Base-by-base conservation (phyloP, 2,797 vertebrate species). In the Lithobates pipiens region DNA sequence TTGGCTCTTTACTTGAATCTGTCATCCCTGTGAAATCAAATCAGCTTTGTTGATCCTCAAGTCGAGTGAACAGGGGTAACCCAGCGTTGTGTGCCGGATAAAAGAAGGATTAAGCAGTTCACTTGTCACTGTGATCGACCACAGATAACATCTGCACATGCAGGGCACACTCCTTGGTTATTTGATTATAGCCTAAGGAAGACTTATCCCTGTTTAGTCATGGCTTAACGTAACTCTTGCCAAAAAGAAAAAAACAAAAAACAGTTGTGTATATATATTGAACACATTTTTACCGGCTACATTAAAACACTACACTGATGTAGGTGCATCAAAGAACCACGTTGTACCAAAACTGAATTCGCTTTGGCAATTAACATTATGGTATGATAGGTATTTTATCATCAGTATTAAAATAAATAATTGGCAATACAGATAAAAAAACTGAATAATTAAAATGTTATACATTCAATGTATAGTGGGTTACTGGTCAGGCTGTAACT, bases 91-190 rank as follows among this genome's bases (percentile, higher is more conserved):
- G 93, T 94, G 93, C 93, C 95, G 94, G 93, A 95, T 94, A 97
- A 96, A 97, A 95, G 94, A 92, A 92, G 95, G 96, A 97, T 99
- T 98, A 97, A 93, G 92, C 93, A 95, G 95, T 96, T 95, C 96
- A 96, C 93, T 92, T 97, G 97, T 96, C 94, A 93, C 92, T 95
- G 94, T 97, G 95, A 97, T 97, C 97, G 95, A 95, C 93, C 94
- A 92, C 92, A 94, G 94, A 95, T 95, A 96, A 97, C 96, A 97
- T 96, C 96, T 94, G 93, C 71, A 93, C 95, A 93, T 92, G 89
- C 93, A 94, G 94, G 94, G 93, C 95, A 95, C 94, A 94, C 93
- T 94, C 92, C 93, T 93, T 91, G 95, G 95, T 94, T 92, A 94
- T 92, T 92, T 90, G 93, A 95, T 95, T 95, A 93, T 95, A 95